Conservation (phyloP, 2,888 invertebrate genomes). For the Imbricaverruca yamaguchii region DNA sequence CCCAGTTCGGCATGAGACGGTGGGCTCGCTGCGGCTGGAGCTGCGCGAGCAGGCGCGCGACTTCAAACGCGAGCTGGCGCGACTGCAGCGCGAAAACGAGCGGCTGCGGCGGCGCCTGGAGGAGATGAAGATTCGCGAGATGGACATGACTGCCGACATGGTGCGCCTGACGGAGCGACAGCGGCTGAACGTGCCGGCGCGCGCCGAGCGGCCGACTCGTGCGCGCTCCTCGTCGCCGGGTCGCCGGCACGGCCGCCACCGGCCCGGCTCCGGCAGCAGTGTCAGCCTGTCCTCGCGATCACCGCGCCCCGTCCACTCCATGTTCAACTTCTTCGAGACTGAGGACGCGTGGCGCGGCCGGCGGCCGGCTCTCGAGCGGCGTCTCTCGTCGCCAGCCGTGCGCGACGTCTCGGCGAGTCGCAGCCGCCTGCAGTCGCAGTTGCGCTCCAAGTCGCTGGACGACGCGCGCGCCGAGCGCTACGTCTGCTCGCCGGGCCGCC, state of each 20-base stretch:
- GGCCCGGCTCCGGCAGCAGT: background rate
- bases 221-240: background rate
- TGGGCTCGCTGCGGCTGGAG: background rate
- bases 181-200: background rate
- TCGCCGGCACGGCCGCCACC: background rate
- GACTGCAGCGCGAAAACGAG: background rate
- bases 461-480: background rate
- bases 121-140: constrained; percentile 12
- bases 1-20: background rate
- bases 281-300: background rate
- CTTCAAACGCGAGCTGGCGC: background rate
- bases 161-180: constrained; percentile 3
- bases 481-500: background rate
- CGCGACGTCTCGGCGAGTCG: background rate
- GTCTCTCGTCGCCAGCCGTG: constrained; percentile 12
- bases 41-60: background rate
- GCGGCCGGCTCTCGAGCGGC: background rate
- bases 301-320: background rate
- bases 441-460: constrained; percentile 17
- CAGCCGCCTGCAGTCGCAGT: background rate
- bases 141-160: background rate
- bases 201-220: background rate
- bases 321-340: constrained; percentile 7
- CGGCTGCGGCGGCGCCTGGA: background rate
- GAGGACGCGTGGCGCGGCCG: background rate